Conservation (phyloP, 2,113 vertebrate genomes). For the Rhodinocichla rosea region DNA sequence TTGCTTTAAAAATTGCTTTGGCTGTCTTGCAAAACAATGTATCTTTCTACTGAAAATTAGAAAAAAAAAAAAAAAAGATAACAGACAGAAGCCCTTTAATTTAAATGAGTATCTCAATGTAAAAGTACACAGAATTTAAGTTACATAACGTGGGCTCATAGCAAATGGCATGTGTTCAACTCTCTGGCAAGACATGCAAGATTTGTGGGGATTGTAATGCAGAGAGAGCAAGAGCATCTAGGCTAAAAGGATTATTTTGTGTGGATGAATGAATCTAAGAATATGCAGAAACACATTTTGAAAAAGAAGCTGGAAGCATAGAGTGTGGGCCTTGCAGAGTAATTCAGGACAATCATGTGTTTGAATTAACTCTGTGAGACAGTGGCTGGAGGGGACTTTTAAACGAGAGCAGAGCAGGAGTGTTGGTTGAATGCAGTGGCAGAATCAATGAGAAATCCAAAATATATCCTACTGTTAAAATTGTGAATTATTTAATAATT, state of each 20-base stretch:
- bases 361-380: not conserved
- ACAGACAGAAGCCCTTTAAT: not conserved
- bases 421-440: not conserved
- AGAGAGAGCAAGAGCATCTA: not conserved
- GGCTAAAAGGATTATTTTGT: not conserved
- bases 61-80: not conserved
- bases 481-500: not conserved
- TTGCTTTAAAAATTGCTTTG: not conserved
- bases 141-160: not conserved
- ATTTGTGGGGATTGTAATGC: not conserved
- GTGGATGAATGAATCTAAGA: not conserved
- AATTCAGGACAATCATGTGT: not conserved
- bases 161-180: not conserved
- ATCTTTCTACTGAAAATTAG: not conserved
- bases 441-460: not conserved
- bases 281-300: not conserved
- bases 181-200: not conserved
- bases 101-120: not conserved
- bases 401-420: not conserved
- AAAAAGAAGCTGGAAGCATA: not conserved
- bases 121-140: not conserved
- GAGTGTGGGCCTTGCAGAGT: not conserved
- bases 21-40: not conserved
- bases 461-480: not conserved
- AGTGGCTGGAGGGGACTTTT: not conserved